A percentile compares a stretch with the other conserved stretches of the same genome.
Evolutionary conservation across 2,113 vertebrate genomes (phyloP).

Genomic region (Megaceryle torquata): DNA sequence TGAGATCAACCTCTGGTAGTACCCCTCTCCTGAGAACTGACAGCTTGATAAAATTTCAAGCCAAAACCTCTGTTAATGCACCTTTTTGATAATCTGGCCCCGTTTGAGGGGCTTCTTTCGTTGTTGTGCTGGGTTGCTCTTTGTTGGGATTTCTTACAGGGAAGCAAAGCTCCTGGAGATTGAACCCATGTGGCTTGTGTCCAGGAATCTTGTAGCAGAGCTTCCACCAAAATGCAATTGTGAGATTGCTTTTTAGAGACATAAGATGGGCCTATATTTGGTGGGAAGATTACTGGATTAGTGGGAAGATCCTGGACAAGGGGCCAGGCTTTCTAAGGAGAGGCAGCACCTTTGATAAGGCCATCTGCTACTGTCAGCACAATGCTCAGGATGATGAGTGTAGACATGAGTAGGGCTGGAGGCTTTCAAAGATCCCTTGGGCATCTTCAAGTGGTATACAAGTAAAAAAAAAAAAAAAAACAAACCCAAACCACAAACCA

Average conservation of each 20-base stretch:
- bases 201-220: not conserved
- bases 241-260: not conserved
- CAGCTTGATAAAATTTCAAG: not conserved
- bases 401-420: rapidly evolving
- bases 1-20: not conserved
- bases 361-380: not conserved
- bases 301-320: not conserved
- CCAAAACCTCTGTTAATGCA: not conserved
- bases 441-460: not conserved
- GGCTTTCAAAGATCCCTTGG: not conserved
- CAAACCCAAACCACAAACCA: no score
- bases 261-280: not conserved
- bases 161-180: not conserved
- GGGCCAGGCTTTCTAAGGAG: not conserved
- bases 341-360: not conserved
- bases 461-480: not conserved
- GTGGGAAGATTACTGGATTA: not conserved
- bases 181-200: not conserved
- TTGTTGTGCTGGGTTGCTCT: not conserved
- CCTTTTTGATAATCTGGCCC: not conserved
- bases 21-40: not conserved
- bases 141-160: not conserved
- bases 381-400: not conserved
- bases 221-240: not conserved
- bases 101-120: not conserved